phyloP scores from a whole-genome alignment of 2,113 vertebrate genomes.

The Butorides virescens region DNA sequence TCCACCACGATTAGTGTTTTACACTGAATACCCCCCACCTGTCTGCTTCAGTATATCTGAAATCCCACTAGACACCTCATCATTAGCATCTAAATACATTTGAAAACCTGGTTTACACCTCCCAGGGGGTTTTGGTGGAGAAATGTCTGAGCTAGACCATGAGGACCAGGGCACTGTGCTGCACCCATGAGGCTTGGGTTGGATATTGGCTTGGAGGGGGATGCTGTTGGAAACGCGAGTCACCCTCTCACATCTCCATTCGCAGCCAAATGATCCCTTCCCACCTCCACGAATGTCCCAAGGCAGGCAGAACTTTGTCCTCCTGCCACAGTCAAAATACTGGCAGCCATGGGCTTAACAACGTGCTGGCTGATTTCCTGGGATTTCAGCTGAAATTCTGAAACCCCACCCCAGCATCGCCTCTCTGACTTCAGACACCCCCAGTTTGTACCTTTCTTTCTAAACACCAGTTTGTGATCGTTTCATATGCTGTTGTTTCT shows the following conservation, averaged over 20 bases:
- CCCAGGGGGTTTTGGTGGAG: neutral
- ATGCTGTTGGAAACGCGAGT: neutral
- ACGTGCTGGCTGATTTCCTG: neutral
- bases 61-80: neutral
- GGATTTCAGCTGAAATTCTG: neutral
- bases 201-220: neutral
- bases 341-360: neutral
- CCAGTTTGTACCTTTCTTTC: neutral
- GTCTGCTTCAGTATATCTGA: neutral
- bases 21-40: neutral
- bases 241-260: fast-evolving
- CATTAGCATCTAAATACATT: neutral
- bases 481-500: neutral
- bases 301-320: neutral
- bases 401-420: neutral
- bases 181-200: neutral
- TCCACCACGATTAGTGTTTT: neutral
- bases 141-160: neutral
- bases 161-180: neutral
- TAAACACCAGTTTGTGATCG: neutral
- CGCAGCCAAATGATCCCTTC: fast-evolving
- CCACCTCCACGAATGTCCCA: fast-evolving
- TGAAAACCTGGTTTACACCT: neutral
- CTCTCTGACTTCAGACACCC: neutral
- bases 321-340: neutral